Conservation (phyloP, 2,888 invertebrate species). For the Cryptus viduatorius region DNA sequence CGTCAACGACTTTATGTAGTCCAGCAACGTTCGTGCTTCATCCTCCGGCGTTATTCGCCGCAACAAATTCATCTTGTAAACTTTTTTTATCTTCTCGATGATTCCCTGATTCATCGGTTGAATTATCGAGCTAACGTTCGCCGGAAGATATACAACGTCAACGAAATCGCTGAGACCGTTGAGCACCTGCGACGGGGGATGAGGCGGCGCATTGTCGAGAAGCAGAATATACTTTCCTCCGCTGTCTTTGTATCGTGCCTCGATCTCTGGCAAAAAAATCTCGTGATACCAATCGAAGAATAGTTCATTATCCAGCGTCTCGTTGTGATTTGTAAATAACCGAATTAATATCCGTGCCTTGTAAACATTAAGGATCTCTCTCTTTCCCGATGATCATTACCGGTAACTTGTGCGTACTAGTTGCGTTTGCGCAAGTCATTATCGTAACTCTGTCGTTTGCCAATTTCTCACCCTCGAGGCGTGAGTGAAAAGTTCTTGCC, state of each 20-base stretch:
- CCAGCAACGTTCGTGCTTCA: not conserved
- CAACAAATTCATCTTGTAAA: constrained; percentile 18
- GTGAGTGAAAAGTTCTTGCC: constrained; percentile 31
- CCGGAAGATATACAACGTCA: constrained; percentile 39
- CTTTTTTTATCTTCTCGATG: constrained; percentile 38
- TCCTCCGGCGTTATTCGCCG: constrained; percentile 1
- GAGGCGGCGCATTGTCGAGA: constrained; percentile 39
- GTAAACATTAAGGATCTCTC: constrained; percentile 73
- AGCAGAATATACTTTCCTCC: constrained; percentile 47
- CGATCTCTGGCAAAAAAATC: constrained; percentile 45
- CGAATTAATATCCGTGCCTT: constrained; percentile 38
- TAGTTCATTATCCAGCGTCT: constrained; percentile 19
- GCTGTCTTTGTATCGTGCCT: not conserved
- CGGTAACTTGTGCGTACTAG: constrained; percentile 74
- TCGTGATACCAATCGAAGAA: too few relatives aligned
- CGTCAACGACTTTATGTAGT: not conserved
- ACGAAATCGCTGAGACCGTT: constrained; percentile 7
- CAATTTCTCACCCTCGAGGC: constrained; percentile 65
- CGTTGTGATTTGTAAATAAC: constrained; percentile 42
- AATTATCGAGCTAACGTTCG: constrained; percentile 38
- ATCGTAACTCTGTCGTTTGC: constrained; percentile 73
- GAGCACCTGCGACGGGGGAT: constrained; percentile 32
- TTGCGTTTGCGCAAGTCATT: constrained; percentile 74
- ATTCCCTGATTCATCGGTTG: constrained; percentile 58
- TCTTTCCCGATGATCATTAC: constrained; percentile 76